Evolutionary conservation across 1,140 invertebrate species (phyloP).

Genomic region (Chrysomallon squamiferum): DNA sequence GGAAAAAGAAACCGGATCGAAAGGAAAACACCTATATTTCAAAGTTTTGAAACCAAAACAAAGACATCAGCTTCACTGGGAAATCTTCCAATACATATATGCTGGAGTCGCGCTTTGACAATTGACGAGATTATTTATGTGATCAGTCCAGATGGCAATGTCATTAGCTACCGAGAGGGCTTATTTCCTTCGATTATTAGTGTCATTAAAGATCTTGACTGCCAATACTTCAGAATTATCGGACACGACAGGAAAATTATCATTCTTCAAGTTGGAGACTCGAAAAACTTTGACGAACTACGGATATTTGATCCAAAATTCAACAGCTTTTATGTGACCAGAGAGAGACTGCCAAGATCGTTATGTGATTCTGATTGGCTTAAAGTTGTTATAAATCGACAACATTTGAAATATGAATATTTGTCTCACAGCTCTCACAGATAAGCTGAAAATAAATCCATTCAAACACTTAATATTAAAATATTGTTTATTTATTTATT

Average conservation of each 20-base stretch:
- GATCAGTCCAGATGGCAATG: conserved; percentile 25
- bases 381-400: conserved; percentile 22
- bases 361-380: conserved; percentile 29
- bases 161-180: conserved; percentile 9
- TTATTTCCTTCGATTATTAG: conserved; percentile 13
- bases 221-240: conserved; percentile 22
- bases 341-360: conserved; percentile 22
- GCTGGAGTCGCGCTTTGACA: conserved; percentile 26
- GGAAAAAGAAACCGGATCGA: conserved; percentile 13
- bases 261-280: conserved; percentile 22
- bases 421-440: neutral
- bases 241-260: conserved; percentile 19
- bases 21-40: conserved; percentile 10
- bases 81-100: conserved; percentile 12
- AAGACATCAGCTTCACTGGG: conserved; percentile 7
- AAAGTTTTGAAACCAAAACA: conserved; percentile 23
- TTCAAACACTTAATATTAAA: too few relatives aligned
- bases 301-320: conserved; percentile 16
- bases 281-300: conserved; percentile 25
- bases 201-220: conserved; percentile 20
- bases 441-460: too few relatives aligned
- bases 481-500: too few relatives aligned
- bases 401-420: conserved; percentile 29
- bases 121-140: conserved; percentile 25
- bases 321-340: conserved; percentile 4